Evolutionary conservation across 92 coral and sea anemone genomes (phyloP).

Genomic region (Zoanthus gigantus): DNA sequence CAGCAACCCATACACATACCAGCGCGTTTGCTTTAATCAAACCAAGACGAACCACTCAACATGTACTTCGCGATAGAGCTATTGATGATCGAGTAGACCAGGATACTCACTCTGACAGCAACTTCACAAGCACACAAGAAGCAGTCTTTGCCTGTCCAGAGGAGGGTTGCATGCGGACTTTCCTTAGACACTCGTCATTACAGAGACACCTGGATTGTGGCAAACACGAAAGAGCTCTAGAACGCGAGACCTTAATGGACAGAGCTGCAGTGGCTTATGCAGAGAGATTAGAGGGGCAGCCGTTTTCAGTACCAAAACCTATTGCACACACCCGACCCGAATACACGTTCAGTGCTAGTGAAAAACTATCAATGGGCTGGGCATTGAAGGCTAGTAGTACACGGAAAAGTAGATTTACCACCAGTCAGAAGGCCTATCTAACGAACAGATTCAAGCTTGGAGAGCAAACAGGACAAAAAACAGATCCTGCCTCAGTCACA

Average conservation of each 20-base stretch:
- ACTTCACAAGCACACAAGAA: slow-evolving; percentile 15
- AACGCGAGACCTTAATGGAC: slow-evolving; percentile 61
- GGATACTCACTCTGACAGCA: background rate
- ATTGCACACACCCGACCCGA: slow-evolving; percentile 40
- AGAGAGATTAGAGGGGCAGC: slow-evolving; percentile 52
- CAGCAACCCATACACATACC: background rate
- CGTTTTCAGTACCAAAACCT: slow-evolving; percentile 6
- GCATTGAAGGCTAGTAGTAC: slow-evolving; percentile 45
- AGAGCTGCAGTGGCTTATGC: slow-evolving; percentile 65
- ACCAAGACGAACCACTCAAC: slow-evolving; percentile 13
- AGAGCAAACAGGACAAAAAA: too few species aligned
- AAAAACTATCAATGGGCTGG: slow-evolving; percentile 50
- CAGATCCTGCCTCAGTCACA: too few species aligned
- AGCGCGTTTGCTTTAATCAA: background rate
- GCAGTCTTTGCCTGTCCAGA: slow-evolving; percentile 67
- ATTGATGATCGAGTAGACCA: background rate
- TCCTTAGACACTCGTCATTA: slow-evolving; percentile 58
- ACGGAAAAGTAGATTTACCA: slow-evolving; percentile 33
- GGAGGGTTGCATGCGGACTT: slow-evolving; percentile 68
- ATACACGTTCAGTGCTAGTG: slow-evolving; percentile 16
- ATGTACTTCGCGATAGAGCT: background rate
- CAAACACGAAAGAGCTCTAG: slow-evolving; percentile 59
- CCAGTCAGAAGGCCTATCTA: slow-evolving; percentile 38
- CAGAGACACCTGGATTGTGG: slow-evolving; percentile 70
- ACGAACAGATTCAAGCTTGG: background rate